Evolutionary conservation across 1,140 invertebrate genomes (phyloP), one percentile per base, ranked within the genome.

Genomic region (Dendroctonus valens): DNA sequence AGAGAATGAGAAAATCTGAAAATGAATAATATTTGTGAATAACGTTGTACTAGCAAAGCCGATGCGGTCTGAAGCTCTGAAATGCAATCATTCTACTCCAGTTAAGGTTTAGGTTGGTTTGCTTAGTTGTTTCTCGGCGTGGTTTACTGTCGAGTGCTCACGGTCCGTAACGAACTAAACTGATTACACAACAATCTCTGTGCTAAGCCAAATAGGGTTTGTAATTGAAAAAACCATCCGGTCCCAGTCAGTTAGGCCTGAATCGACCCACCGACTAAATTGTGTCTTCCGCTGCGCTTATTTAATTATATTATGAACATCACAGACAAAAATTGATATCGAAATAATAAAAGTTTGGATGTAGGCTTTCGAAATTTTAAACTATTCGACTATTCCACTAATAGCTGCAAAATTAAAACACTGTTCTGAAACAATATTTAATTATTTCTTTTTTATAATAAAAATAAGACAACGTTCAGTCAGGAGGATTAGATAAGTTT

Each of bases 151-250:
- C 74, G 75, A 77, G 70, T 78, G 77, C 76, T 70, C 73, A 69
- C 77, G 70, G 70, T 71, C 72, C 72, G 75, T 77, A 77, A 76
- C 75, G 69, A 77, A 74, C 73, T 78, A 78, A 78, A 77, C 77
- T 78, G 77, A 78, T 78, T 78, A 78, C 76, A 76, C 73, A 78
- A 78, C 77, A 78, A 78, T 78, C 77, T 78, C 77, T 77, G 76
- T 77, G 76, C 77, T 78, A 78, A 78, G 77, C 77, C 75, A 78
- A 78, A 78, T 78, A 78, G 77, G 77, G 77, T 78, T 78, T 78
- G 77, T 78, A 78, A 78, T 78, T 78, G 77, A 77, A 78, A 78
- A 78, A 78, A 78, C 74, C 76, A 71, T 69, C 76, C 68, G 70
- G 52, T 26, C 59, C 46, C 44, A 49, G 14, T n/a, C 14, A 44